Evolutionary conservation across 2,113 vertebrate species (phyloP).

Genomic region (Carassius auratus): DNA sequence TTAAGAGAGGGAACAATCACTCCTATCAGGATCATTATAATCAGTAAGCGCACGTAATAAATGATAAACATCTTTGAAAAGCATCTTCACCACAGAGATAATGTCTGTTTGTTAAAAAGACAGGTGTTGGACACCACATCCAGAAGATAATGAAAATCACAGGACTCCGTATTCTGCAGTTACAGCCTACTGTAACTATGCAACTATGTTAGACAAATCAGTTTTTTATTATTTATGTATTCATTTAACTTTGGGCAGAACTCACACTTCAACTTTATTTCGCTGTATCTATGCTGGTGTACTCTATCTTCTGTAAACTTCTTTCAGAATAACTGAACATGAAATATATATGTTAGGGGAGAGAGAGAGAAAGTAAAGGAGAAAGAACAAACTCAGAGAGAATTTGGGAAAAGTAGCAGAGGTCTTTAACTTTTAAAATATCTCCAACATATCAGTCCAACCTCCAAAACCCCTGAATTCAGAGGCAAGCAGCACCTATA

Average conservation of each 20-base stretch:
- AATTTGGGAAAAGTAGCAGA: neutral
- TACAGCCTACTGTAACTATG: too few relatives aligned
- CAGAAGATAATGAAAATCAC: neutral
- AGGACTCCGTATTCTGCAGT: neutral
- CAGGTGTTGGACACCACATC: neutral
- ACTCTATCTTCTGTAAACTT: neutral
- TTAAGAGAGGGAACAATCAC: conserved; percentile 48
- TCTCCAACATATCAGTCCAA: neutral
- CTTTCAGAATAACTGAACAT: neutral
- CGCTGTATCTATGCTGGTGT: neutral
- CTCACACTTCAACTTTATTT: neutral
- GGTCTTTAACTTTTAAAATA: neutral
- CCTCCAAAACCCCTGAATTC: neutral
- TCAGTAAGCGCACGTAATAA: conserved; percentile 40
- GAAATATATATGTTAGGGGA: neutral
- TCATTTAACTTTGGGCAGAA: neutral
- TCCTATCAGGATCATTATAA: conserved; percentile 52
- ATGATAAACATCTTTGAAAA: conserved; percentile 47
- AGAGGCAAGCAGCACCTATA: neutral
- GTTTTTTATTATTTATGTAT: too few relatives aligned
- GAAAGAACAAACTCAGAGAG: neutral
- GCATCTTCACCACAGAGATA: conserved; percentile 30
- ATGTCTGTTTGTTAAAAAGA: conserved; percentile 25
- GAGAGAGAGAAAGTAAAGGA: too few relatives aligned
- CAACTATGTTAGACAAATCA: neutral